These are phyloP conservation scores for Archilochus colubris DNA, from an alignment of 2,113 vertebrate genomes.

Conservation along the genomic window DNA sequence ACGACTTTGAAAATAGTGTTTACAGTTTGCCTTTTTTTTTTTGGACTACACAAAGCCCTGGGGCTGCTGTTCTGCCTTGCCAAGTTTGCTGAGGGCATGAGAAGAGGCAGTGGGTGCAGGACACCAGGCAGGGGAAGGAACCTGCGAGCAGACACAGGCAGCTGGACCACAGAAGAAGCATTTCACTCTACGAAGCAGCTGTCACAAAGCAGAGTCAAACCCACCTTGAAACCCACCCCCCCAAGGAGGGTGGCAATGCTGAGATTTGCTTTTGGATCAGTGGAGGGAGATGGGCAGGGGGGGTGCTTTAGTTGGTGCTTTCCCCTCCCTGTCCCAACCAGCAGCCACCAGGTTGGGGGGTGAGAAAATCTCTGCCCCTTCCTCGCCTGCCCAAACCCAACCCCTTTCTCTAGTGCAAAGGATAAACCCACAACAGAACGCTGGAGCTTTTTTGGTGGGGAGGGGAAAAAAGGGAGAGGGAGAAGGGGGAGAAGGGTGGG, in stretches of 20 bases:
- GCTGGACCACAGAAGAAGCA: background rate
- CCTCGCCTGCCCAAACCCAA: background rate
- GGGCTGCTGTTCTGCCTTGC: background rate
- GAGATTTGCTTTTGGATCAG: background rate
- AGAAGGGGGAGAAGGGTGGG: too few species aligned
- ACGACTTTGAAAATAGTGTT: constrained; percentile 68
- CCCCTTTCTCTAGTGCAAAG: background rate
- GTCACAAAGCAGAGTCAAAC: background rate
- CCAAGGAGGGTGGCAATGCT: background rate
- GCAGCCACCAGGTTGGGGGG: background rate
- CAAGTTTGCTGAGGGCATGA: constrained; percentile 5
- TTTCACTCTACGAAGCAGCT: background rate
- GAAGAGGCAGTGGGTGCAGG: constrained; percentile 76
- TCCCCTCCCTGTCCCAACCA: background rate
- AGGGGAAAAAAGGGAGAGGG: background rate
- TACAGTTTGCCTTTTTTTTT: background rate
- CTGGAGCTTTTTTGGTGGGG: constrained; percentile 59
- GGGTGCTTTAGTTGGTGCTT: rapidly evolving
- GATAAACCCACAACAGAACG: constrained; percentile 11
- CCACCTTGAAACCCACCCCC: background rate
- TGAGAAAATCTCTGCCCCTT: background rate
- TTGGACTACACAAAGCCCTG: background rate
- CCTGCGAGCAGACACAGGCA: constrained; percentile 23
- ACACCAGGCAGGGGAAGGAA: background rate
- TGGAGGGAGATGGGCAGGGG: rapidly evolving